A percentile compares a stretch with the other conserved stretches of the same genome.
phyloP scores from a whole-genome alignment of 2,888 invertebrate genomes.

The Glyphotaelius pellucidus region DNA sequence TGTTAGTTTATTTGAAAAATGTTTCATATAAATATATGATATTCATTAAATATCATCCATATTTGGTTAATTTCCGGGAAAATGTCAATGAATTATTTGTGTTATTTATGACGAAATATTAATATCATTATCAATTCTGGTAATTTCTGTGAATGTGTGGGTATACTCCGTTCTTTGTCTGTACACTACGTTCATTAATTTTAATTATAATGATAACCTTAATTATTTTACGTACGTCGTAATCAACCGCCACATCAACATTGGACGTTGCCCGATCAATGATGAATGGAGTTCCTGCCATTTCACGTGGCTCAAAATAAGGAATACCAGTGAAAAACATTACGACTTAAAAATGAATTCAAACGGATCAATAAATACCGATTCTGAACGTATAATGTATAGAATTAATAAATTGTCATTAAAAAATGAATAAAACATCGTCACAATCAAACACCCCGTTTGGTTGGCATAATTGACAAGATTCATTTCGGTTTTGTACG shows the following conservation, averaged over 20 bases:
- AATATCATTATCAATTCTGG: not conserved
- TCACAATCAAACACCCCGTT: too few species aligned
- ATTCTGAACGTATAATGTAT: too few species aligned
- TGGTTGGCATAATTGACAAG: too few species aligned
- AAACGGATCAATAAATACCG: too few species aligned
- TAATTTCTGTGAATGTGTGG: not conserved
- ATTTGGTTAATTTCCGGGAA: not conserved
- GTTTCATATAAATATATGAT: not conserved
- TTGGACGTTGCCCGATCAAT: not conserved
- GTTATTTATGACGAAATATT: not conserved
- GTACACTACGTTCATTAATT: not conserved
- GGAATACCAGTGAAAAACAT: too few species aligned
- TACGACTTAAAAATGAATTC: too few species aligned
- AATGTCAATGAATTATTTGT: not conserved
- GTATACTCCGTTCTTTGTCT: not conserved
- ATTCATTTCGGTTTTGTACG: too few species aligned
- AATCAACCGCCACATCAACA: not conserved
- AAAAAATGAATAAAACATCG: too few species aligned
- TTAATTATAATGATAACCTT: not conserved
- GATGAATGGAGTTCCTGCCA: not conserved
- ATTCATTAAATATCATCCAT: not conserved
- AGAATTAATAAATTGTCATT: too few species aligned
- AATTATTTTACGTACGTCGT: not conserved
- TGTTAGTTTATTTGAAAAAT: not conserved
- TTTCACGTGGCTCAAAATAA: not conserved